Percentiles rank a stretch among this genome's conserved stretches.
These are phyloP conservation scores for Anthophora plumipes DNA, from an alignment of 2,888 invertebrate genomes.

Conservation along the genomic window DNA sequence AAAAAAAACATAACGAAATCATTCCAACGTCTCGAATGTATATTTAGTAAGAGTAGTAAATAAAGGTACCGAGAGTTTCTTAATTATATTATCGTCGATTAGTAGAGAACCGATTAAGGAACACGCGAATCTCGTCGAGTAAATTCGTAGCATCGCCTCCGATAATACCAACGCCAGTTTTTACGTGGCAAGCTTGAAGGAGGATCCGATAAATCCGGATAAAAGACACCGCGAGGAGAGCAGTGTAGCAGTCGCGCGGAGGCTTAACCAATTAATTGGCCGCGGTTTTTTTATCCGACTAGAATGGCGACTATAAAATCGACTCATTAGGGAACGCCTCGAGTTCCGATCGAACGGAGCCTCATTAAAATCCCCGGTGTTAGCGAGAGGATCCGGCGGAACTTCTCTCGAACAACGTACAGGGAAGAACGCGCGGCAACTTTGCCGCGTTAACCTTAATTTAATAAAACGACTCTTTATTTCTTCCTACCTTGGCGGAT, in stretches of 20 bases:
- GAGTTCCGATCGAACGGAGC: conserved; percentile 70
- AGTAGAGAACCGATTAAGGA: conserved; percentile 6
- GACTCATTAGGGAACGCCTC: conserved; percentile 77
- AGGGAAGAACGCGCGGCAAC: conserved; percentile 22
- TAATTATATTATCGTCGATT: conserved; percentile 10
- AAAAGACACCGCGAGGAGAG: conserved; percentile 58
- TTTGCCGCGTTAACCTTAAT: conserved; percentile 56
- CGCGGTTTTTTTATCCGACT: conserved; percentile 68
- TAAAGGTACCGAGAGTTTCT: background rate
- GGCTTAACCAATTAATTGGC: conserved; percentile 74
- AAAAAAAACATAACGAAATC: too few species aligned
- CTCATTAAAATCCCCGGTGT: conserved; percentile 71
- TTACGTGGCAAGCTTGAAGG: conserved; percentile 21
- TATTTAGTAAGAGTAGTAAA: background rate
- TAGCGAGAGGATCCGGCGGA: conserved; percentile 23
- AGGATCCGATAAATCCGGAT: conserved; percentile 55
- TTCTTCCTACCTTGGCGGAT: conserved; percentile 25
- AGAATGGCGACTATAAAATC: conserved; percentile 74
- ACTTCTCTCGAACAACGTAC: conserved; percentile 49
- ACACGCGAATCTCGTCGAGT: background rate
- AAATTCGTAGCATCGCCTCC: conserved; percentile 39
- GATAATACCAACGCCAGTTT: conserved; percentile 39
- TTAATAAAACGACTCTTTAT: conserved; percentile 44
- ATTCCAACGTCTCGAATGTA: too few species aligned
- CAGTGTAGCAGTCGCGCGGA: conserved; percentile 27